A percentile compares a stretch with the other conserved stretches of the same genome.
Conservation (phyloP, 2,113 vertebrate species). For the Crocuta crocuta region DNA sequence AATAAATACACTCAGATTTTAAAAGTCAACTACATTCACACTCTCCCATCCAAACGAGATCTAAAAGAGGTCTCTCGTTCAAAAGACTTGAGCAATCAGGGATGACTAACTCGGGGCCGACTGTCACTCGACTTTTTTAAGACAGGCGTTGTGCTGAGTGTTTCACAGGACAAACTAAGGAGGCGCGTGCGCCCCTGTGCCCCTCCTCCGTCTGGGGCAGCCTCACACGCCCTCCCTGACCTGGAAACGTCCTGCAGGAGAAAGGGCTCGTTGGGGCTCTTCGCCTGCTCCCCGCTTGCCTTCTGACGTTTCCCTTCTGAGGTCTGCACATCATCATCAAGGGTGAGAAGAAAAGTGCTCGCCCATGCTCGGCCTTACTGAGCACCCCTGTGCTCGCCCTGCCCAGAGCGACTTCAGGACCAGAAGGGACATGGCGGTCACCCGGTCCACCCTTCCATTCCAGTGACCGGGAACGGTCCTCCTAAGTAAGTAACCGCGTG, state of each 20-base stretch:
- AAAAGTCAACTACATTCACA: not conserved
- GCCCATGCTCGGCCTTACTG: accelerated
- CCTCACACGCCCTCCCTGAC: not conserved
- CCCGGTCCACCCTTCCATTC: accelerated
- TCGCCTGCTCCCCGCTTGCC: accelerated
- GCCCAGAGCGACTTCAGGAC: not conserved
- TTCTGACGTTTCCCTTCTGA: not conserved
- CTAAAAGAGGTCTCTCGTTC: not conserved
- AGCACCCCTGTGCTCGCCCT: accelerated
- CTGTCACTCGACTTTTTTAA: not conserved
- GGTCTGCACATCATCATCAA: no score
- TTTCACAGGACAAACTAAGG: no score
- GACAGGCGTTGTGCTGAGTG: not conserved
- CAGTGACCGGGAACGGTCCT: no score
- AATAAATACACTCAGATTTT: not conserved
- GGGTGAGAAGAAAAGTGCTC: not conserved
- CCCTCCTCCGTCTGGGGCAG: not conserved
- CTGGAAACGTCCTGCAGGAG: not conserved
- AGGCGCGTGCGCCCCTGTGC: accelerated
- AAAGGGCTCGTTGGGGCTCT: accelerated
- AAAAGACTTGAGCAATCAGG: accelerated
- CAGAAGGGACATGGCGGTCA: not conserved
- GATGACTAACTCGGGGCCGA: not conserved
- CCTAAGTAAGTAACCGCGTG: accelerated
- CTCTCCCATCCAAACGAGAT: not conserved